Conservation (phyloP, 2,888 invertebrate genomes). For the Deilephila porcellus region DNA sequence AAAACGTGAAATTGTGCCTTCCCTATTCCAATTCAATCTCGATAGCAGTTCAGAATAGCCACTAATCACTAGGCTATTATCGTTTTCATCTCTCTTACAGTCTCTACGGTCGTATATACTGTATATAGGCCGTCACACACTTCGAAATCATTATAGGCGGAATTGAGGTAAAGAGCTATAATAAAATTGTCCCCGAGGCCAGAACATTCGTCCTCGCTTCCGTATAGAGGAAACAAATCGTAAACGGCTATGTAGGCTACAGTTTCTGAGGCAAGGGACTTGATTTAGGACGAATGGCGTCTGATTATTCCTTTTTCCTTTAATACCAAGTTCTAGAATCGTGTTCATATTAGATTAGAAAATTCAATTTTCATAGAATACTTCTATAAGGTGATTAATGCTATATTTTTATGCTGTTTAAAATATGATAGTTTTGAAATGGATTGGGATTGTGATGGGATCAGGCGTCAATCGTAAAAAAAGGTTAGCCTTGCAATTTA, state of each 20-base stretch:
- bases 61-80: constrained; percentile 40
- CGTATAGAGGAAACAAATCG: constrained; percentile 21
- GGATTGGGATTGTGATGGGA: no score
- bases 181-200: constrained; percentile 25
- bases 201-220: constrained; percentile 25
- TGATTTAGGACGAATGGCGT: constrained; percentile 7
- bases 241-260: constrained; percentile 1
- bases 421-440: no score
- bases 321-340: neutral
- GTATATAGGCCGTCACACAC: constrained; percentile 27
- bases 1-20: neutral
- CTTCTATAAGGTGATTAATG: no score
- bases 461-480: no score
- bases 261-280: constrained; percentile 5
- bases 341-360: no score
- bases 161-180: constrained; percentile 22
- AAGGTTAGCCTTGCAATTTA: no score
- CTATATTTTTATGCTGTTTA: no score
- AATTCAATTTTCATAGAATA: no score
- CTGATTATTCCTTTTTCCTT: neutral
- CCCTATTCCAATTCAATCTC: constrained; percentile 36
- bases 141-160: constrained; percentile 28
- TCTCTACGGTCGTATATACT: constrained; percentile 31
- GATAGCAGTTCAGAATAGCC: constrained; percentile 36
- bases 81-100: constrained; percentile 36